A percentile compares a stretch with the other conserved stretches of the same genome.
Evolutionary conservation across 2,797 vertebrate genomes (phyloP).

Genomic region (Muscicapa striata): DNA sequence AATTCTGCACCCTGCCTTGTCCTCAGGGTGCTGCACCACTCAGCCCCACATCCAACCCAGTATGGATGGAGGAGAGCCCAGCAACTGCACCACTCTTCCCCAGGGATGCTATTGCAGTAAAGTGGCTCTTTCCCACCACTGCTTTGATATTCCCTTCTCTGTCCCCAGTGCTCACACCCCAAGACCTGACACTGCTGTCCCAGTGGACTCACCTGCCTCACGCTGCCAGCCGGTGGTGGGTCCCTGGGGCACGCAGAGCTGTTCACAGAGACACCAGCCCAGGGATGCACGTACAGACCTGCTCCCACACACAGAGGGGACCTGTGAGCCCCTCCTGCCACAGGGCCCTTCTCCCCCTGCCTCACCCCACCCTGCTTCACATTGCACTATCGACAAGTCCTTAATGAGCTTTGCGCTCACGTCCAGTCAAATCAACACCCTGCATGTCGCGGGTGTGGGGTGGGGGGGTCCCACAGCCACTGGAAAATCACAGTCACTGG

Average conservation of each 20-base stretch:
- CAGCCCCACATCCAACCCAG: too few species aligned
- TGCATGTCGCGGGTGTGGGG: neutral
- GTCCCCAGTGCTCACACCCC: neutral
- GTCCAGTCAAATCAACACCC: conserved; percentile 82
- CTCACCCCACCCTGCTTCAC: conserved; percentile 37
- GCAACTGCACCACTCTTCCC: neutral
- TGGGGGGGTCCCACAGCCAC: neutral
- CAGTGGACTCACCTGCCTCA: conserved; percentile 37
- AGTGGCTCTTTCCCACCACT: neutral
- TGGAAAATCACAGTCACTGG: neutral
- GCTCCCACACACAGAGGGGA: neutral
- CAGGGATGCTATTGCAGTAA: neutral
- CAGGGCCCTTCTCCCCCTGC: neutral
- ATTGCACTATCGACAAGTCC: conserved; percentile 79
- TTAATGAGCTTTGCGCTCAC: conserved; percentile 88
- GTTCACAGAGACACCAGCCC: neutral
- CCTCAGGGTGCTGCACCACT: too few species aligned
- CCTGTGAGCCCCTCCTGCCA: conserved; percentile 1
- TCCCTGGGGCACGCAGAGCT: neutral
- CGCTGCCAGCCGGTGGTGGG: accelerated
- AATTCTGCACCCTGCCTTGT: neutral
- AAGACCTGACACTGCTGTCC: neutral
- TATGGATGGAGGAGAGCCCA: too few species aligned
- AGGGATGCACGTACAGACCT: neutral
- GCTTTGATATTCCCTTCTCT: neutral